phyloP scores from a whole-genome alignment of 2,113 vertebrate species.

The Rutilus rutilus region DNA sequence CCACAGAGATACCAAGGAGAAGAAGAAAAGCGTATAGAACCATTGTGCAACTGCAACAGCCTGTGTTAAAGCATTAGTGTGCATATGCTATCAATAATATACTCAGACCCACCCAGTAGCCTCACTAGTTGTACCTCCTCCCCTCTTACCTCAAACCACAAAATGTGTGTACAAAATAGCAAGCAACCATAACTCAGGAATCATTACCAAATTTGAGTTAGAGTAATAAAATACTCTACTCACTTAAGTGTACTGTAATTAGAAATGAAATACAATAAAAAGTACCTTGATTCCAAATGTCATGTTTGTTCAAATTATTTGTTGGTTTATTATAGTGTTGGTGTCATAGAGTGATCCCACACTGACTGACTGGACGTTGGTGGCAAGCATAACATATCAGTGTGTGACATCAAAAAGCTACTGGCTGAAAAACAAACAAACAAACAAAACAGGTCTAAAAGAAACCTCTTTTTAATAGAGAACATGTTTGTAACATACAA shows the following conservation, averaged over 20 bases:
- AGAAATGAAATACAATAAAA: not conserved
- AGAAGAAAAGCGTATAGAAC: not conserved
- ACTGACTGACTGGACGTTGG: not conserved
- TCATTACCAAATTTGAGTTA: not conserved
- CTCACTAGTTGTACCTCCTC: not conserved
- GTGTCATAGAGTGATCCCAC: not conserved
- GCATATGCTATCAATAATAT: not conserved
- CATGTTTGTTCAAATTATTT: not conserved
- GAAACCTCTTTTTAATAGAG: no score
- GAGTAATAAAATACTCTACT: not conserved
- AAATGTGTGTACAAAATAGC: not conserved
- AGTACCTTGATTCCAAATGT: not conserved
- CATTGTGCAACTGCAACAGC: not conserved
- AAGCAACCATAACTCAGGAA: not conserved
- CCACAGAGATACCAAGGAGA: slow-evolving; percentile 2
- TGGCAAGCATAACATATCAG: no score
- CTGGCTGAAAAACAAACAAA: not conserved
- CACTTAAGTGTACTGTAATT: not conserved
- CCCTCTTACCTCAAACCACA: not conserved
- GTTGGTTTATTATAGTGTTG: no score
- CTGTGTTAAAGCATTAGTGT: not conserved
- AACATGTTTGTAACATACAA: no score
- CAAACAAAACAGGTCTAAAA: no score
- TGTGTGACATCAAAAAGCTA: not conserved
- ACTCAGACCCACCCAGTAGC: not conserved